Evolutionary conservation across 35 echinoderm and acorn worm genomes (phyloP).

Genomic region (Eucidaris tribuloides): DNA sequence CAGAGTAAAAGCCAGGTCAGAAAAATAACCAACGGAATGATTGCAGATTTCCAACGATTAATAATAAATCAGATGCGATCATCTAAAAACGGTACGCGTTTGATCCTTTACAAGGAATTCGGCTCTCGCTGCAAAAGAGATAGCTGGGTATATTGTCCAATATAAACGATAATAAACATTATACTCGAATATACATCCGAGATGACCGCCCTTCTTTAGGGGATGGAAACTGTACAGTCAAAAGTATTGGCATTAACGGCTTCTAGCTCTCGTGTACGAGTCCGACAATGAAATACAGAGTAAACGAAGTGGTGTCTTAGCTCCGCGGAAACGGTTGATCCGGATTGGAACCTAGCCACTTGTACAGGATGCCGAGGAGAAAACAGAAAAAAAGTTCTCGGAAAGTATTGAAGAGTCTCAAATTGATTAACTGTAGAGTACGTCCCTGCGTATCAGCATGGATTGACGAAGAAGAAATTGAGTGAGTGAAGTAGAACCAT

Average conservation of each 20-base stretch:
- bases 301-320: not conserved
- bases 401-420: not conserved
- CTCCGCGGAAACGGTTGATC: conserved; percentile 9
- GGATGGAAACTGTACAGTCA: not conserved
- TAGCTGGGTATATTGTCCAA: not conserved
- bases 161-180: not conserved
- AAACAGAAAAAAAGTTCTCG: not conserved
- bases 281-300: not conserved
- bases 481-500: not conserved
- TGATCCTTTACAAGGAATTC: not conserved
- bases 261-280: not conserved
- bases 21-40: not conserved
- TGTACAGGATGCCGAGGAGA: not conserved
- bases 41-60: not conserved
- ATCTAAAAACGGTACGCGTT: not conserved
- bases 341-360: conserved; percentile 5
- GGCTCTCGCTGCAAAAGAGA: not conserved
- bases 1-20: not conserved
- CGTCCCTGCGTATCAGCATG: not conserved
- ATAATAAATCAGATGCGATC: not conserved
- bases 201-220: not conserved
- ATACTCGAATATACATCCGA: not conserved
- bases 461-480: not conserved
- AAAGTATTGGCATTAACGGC: not conserved
- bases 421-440: not conserved